phyloP scores from a whole-genome alignment of 1,140 invertebrate species.

The Pseudomyrmex pallidus region DNA sequence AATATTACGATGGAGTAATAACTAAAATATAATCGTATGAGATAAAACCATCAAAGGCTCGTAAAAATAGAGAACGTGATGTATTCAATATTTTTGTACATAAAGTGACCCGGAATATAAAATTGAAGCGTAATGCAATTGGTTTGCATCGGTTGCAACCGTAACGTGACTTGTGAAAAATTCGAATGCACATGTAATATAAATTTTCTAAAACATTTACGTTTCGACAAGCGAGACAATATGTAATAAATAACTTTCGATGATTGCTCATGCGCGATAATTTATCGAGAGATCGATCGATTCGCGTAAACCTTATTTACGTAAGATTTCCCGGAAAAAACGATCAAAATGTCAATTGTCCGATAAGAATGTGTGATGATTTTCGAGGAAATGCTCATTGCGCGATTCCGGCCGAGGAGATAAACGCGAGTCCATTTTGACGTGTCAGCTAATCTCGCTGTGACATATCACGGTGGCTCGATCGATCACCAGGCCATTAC shows the following conservation, averaged over 20 bases:
- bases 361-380: slow-evolving; percentile 42
- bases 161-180: too few relatives aligned
- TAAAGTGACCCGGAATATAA: too few relatives aligned
- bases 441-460: slow-evolving; percentile 62
- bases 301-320: neutral
- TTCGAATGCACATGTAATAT: too few relatives aligned
- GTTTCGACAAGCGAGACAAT: neutral
- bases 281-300: neutral
- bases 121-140: too few relatives aligned
- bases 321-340: neutral
- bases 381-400: slow-evolving; percentile 50
- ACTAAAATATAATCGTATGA: too few relatives aligned
- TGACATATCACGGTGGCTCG: slow-evolving; percentile 52
- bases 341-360: neutral
- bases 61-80: too few relatives aligned
- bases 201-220: too few relatives aligned
- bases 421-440: slow-evolving; percentile 66
- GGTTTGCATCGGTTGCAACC: too few relatives aligned
- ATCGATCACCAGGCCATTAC: slow-evolving; percentile 73
- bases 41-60: too few relatives aligned
- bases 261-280: neutral
- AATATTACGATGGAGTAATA: too few relatives aligned
- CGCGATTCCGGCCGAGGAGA: slow-evolving; percentile 45
- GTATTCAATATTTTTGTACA: too few relatives aligned
- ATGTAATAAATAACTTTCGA: neutral